Percentiles rank a stretch among this genome's conserved stretches.
Evolutionary conservation across 2,797 vertebrate genomes (phyloP).

Genomic region (Cuniculus paca): DNA sequence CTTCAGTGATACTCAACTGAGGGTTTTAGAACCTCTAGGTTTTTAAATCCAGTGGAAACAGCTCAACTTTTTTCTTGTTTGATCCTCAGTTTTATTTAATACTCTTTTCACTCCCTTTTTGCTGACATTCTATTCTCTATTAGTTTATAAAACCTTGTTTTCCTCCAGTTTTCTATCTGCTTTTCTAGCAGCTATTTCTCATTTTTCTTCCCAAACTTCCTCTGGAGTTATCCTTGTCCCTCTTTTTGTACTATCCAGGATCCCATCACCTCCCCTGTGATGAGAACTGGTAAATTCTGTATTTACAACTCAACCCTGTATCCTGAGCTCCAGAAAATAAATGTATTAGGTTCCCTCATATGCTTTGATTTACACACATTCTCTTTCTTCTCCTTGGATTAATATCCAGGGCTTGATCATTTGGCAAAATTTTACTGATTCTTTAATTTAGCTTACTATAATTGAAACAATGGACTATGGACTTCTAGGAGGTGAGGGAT

Average conservation of each 20-base stretch:
- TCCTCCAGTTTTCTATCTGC: neutral
- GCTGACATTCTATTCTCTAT: neutral
- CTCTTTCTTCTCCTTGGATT: neutral
- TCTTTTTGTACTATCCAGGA: neutral
- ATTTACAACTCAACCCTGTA: neutral
- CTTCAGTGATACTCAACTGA: neutral
- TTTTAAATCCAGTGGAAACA: neutral
- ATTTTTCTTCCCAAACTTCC: neutral
- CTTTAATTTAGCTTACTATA: neutral
- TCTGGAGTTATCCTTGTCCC: neutral
- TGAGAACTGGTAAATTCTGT: neutral
- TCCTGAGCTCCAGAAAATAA: neutral
- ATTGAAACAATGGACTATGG: neutral
- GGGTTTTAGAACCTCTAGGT: neutral
- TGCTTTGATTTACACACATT: neutral
- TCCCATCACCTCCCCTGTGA: neutral
- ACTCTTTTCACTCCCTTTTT: neutral
- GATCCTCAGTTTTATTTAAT: neutral
- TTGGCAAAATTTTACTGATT: neutral
- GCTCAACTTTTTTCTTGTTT: neutral
- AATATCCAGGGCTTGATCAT: neutral
- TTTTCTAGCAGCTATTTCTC: slow-evolving; percentile 3
- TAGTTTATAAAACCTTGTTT: neutral
- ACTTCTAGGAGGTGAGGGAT: neutral
- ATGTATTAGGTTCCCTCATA: neutral